Evolutionary conservation across 1,140 invertebrate species (phyloP).

Genomic region (Sarcophaga bullata): DNA sequence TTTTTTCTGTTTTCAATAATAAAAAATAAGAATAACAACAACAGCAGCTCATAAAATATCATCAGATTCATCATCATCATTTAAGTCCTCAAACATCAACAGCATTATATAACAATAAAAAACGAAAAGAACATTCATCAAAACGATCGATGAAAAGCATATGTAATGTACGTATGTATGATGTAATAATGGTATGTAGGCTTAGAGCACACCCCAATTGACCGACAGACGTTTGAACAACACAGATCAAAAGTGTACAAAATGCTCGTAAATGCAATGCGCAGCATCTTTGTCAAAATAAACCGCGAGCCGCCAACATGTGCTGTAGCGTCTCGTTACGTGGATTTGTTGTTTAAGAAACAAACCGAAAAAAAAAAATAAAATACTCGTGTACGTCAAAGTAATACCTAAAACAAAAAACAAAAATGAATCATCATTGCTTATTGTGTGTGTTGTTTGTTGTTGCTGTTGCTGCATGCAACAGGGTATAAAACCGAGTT

Average conservation of each 20-base stretch:
- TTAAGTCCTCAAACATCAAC: neutral
- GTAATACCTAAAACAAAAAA: slow-evolving; percentile 28
- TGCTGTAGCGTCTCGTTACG: slow-evolving; percentile 5
- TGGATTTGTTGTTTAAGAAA: neutral
- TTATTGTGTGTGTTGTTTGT: too few species aligned
- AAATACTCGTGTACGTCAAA: neutral
- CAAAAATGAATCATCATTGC: slow-evolving; percentile 22
- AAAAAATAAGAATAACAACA: slow-evolving; percentile 46
- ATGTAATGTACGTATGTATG: too few species aligned
- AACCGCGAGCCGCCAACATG: slow-evolving; percentile 33
- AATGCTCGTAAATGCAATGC: slow-evolving; percentile 32
- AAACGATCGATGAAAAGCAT: neutral
- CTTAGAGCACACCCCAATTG: neutral
- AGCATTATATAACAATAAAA: too few species aligned
- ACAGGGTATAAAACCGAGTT: neutral
- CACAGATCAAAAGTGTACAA: slow-evolving; percentile 28
- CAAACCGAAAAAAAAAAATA: neutral
- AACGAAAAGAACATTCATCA: slow-evolving; percentile 31
- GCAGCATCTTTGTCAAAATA: slow-evolving; percentile 37
- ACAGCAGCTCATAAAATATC: slow-evolving; percentile 40
- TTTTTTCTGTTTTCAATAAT: neutral
- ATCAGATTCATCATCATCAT: slow-evolving; percentile 21
- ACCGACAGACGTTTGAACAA: neutral
- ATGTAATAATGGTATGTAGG: too few species aligned
- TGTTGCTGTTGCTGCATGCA: neutral